phyloP scores from a whole-genome alignment of 2,797 vertebrate genomes.

The Xenentodon cancila region DNA sequence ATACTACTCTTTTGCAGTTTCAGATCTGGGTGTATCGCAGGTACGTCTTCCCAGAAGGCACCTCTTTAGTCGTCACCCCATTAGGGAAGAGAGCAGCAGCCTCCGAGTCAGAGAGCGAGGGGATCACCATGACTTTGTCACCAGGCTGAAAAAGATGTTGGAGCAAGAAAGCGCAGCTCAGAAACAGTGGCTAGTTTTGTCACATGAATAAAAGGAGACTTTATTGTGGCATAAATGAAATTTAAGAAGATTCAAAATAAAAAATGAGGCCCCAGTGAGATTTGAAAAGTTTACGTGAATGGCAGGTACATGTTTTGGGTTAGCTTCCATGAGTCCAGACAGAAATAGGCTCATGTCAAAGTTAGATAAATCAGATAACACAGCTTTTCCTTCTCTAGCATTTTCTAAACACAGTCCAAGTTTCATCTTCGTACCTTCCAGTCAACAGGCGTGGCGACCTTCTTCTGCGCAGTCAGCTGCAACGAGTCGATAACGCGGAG shows the following conservation, averaged over 20 bases:
- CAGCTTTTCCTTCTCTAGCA: too few relatives aligned
- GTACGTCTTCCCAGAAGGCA: constrained; percentile 95
- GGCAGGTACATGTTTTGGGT: too few relatives aligned
- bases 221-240: neutral
- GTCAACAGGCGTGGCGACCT: constrained; percentile 94
- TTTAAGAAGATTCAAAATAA: too few relatives aligned
- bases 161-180: neutral
- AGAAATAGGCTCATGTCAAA: too few relatives aligned
- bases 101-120: constrained; percentile 88
- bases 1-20: constrained; percentile 5
- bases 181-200: neutral
- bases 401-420: neutral
- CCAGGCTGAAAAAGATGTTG: constrained; percentile 66
- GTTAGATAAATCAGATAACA: too few relatives aligned
- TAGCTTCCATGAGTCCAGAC: too few relatives aligned
- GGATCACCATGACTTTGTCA: constrained; percentile 93
- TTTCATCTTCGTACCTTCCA: constrained; percentile 88
- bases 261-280: too few relatives aligned
- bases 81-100: constrained; percentile 89
- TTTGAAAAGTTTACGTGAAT: too few relatives aligned
- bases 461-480: constrained; percentile 92
- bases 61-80: constrained; percentile 89
- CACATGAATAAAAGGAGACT: neutral
- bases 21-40: constrained; percentile 90
- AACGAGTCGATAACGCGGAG: constrained; percentile 93